phyloP scores from a whole-genome alignment of 2,888 invertebrate species.

The Drosophila borborema region DNA sequence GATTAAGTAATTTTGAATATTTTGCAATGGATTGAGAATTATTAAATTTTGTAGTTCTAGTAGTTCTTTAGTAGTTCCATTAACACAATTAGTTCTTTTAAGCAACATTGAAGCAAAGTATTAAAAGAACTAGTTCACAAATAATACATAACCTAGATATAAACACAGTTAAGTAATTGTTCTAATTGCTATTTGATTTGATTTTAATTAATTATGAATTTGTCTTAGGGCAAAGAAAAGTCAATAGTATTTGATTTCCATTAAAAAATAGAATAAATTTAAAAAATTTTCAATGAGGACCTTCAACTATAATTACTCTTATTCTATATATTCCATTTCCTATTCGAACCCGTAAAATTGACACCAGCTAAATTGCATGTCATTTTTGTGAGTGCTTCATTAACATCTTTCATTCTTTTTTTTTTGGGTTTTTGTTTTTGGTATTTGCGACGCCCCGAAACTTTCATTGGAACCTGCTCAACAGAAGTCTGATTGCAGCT shows the following conservation, averaged over 20 bases:
- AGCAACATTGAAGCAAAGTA: not conserved
- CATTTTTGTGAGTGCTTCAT: slow-evolving; percentile 51
- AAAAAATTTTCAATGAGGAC: not conserved
- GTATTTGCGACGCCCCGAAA: slow-evolving; percentile 13
- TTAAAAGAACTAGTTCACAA: not conserved
- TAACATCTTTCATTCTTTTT: slow-evolving; percentile 30
- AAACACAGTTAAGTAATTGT: not conserved
- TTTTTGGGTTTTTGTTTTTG: slow-evolving; percentile 12
- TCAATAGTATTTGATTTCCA: not conserved
- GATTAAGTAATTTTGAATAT: not conserved
- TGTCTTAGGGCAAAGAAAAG: not conserved
- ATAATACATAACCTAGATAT: not conserved
- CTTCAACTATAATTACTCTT: slow-evolving; percentile 16
- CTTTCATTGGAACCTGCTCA: slow-evolving; percentile 53
- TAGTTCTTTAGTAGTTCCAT: not conserved
- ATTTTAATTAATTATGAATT: too few species aligned
- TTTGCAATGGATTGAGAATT: not conserved
- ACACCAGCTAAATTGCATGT: slow-evolving; percentile 54
- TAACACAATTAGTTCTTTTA: too few species aligned
- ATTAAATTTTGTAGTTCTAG: not conserved
- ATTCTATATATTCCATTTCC: slow-evolving; percentile 6
- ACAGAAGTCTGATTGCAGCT: slow-evolving; percentile 45
- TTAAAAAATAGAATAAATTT: not conserved
- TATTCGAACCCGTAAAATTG: slow-evolving; percentile 16
- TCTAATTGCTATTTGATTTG: too few species aligned